Evolutionary conservation across 2,797 vertebrate species (phyloP), one percentile per base, ranked within the genome.

Genomic region (Distichodus sexfasciatus): DNA sequence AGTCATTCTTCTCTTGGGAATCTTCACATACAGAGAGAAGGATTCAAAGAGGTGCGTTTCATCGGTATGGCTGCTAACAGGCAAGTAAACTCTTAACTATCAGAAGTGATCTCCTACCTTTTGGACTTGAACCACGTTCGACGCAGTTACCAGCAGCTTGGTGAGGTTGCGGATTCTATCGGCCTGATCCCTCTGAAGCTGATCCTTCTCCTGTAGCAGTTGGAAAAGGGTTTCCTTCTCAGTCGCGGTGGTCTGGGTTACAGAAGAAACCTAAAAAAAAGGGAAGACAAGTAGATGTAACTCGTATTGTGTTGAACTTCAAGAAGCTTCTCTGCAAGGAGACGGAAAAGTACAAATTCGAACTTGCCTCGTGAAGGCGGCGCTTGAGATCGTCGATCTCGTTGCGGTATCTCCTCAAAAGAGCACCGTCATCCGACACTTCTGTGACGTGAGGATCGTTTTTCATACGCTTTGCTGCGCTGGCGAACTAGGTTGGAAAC

Each of bases 371-470:
- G 0, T 94, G 90, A 64, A 98, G 88, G 4, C 94, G 92, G 1
- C 90, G 93, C 76, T 95, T 98, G 38, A 98, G 92, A 79, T 98
- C 94, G 6, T 92, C 86, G 14, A 98, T 99, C 89, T 99, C 95
- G 71, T 95, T 95, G 19, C 95, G 91, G 29, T 96, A 98, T 57
- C 96, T 87, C 84, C 92, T 97, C 62, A 99, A 84, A 6, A 99
- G 91, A 7, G 97, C 97, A 0, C 96, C 93, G 36, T 99, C 96
- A 65, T 94, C 93, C 0, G 94, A 93, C 14, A 98, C 95, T 82
- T 99, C 97, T 0, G 97, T 99, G 53, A 99, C 95, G 44, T 96
- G 95, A 0, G 97, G 96, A 46, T 94, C 96, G 2, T 99, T 99
- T 82, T 96, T 98, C 94, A 99, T 97, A 58, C 94, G 86, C 71